Percentiles rank a stretch among this genome's conserved stretches.
Conservation (phyloP, 1,140 invertebrate species). For the Achroia grisella region DNA sequence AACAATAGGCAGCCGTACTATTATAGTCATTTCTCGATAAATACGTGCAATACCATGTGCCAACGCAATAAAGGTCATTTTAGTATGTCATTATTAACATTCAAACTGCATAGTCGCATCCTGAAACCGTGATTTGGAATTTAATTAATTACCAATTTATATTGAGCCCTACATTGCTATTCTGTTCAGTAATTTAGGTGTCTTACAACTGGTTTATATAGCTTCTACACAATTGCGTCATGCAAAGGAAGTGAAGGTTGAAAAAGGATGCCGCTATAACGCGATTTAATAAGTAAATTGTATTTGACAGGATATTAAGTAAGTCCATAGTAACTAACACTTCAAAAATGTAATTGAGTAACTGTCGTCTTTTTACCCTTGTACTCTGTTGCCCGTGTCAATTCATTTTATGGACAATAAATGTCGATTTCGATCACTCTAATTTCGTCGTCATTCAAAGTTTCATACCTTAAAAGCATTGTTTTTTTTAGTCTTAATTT, state of each 20-base stretch:
- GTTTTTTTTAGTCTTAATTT: too few species aligned
- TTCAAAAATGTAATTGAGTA: neutral
- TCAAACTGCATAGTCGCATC: constrained; percentile 30
- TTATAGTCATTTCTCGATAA: constrained; percentile 4
- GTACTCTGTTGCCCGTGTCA: too few species aligned
- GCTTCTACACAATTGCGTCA: constrained; percentile 21
- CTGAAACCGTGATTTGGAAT: constrained; percentile 44
- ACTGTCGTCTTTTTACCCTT: too few species aligned
- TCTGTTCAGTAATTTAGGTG: constrained; percentile 1
- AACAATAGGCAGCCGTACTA: neutral
- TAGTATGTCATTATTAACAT: constrained; percentile 52
- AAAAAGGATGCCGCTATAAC: constrained; percentile 7
- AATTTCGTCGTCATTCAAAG: too few species aligned
- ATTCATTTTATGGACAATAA: neutral
- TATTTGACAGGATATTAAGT: neutral
- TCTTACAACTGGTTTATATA: constrained; percentile 10
- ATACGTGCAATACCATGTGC: constrained; percentile 26
- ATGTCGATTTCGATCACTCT: too few species aligned
- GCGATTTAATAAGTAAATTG: constrained; percentile 1
- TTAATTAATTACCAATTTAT: constrained; percentile 20
- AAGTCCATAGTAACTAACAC: neutral
- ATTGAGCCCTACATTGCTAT: constrained; percentile 12
- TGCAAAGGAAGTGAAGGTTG: constrained; percentile 33
- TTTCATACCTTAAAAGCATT: too few species aligned
- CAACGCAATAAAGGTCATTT: constrained; percentile 45